phyloP scores from a whole-genome alignment of 2,797 vertebrate species.

The Poeciliopsis gracilis region DNA sequence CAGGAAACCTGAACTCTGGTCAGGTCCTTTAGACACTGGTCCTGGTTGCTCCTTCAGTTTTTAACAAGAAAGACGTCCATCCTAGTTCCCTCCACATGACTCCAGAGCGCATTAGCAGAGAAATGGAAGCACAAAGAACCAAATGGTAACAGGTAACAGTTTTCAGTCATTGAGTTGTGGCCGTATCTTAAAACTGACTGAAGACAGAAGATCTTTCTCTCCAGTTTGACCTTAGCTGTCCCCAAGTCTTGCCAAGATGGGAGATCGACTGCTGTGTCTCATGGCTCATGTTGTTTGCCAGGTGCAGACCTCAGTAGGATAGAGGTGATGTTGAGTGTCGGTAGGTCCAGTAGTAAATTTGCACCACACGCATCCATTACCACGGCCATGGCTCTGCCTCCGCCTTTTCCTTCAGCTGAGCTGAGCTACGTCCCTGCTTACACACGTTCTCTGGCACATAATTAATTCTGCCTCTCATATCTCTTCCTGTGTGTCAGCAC shows the following conservation, averaged over 20 bases:
- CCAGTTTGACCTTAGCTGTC: conserved; percentile 43
- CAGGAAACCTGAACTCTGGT: background rate
- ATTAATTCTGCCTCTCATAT: conserved; percentile 73
- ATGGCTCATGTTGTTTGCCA: conserved; percentile 31
- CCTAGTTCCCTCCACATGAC: background rate
- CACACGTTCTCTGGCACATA: conserved; percentile 55
- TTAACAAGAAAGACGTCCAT: background rate
- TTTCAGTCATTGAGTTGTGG: background rate
- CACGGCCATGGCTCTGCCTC: conserved; percentile 21
- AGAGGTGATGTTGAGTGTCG: conserved; percentile 30
- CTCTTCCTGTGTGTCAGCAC: conserved; percentile 72
- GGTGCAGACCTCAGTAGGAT: conserved; percentile 17
- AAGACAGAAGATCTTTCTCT: background rate
- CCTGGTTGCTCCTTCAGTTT: background rate
- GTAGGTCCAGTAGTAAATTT: conserved; percentile 55
- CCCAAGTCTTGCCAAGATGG: conserved; percentile 30
- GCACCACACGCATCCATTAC: conserved; percentile 58
- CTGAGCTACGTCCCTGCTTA: conserved; percentile 51
- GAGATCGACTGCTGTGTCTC: conserved; percentile 30
- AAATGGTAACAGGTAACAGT: background rate
- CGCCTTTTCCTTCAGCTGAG: conserved; percentile 48
- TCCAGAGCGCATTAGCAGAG: background rate
- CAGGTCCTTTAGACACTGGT: too few relatives aligned
- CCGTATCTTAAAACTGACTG: background rate
- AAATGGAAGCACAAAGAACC: background rate